Conservation (phyloP, 2,797 vertebrate species). For the Lophotriccus pileatus region DNA sequence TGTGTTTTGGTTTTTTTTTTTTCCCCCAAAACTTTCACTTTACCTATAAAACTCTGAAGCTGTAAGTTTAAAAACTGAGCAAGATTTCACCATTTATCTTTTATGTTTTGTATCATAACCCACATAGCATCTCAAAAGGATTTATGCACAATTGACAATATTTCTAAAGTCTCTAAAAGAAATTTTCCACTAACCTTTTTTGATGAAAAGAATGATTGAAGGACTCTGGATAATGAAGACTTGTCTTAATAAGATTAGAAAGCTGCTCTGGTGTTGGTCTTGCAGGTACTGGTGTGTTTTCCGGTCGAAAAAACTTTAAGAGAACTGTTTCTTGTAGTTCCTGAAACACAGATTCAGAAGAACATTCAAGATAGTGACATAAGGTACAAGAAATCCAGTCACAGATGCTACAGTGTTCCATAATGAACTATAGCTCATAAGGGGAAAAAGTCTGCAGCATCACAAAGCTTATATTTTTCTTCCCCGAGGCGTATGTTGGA, state of each 20-base stretch:
- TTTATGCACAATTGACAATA: background rate
- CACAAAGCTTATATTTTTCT: background rate
- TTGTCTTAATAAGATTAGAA: slow-evolving; percentile 91
- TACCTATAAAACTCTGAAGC: background rate
- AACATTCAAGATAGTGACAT: background rate
- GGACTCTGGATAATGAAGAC: slow-evolving; percentile 91
- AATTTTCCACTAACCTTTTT: slow-evolving; percentile 79
- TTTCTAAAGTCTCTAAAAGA: background rate
- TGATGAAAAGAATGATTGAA: slow-evolving; percentile 87
- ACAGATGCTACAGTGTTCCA: background rate
- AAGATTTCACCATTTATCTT: background rate
- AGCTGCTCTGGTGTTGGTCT: slow-evolving; percentile 86
- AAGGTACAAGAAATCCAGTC: background rate
- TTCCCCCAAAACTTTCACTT: background rate
- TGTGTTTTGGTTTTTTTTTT: background rate
- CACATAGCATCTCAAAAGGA: background rate
- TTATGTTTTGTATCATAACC: background rate
- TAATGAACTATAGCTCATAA: background rate
- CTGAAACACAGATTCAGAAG: slow-evolving; percentile 71
- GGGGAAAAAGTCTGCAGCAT: background rate
- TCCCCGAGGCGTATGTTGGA: background rate
- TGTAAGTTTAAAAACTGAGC: background rate
- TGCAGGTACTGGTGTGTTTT: slow-evolving; percentile 77
- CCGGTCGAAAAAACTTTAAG: slow-evolving; percentile 88
- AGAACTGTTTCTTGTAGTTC: slow-evolving; percentile 90